Percentiles rank a stretch among this genome's conserved stretches.
phyloP scores from a whole-genome alignment of 2,797 vertebrate genomes.

The Balearica regulorum region DNA sequence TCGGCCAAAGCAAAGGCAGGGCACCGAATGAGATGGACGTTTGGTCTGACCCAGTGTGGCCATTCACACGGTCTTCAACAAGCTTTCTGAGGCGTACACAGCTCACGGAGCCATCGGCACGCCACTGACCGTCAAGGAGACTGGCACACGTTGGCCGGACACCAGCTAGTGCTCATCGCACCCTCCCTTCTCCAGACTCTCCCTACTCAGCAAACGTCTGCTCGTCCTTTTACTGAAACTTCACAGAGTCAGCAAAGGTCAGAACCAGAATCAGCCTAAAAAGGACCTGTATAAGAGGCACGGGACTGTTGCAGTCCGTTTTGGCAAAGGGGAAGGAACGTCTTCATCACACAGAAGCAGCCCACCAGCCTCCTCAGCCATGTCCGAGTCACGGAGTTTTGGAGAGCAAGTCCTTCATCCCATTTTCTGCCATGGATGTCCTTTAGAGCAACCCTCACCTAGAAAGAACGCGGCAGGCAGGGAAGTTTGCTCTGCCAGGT shows the following conservation, averaged over 20 bases:
- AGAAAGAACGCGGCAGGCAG: not conserved
- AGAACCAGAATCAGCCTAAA: not conserved
- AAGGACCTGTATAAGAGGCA: not conserved
- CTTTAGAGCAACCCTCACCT: not conserved
- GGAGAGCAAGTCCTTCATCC: not conserved
- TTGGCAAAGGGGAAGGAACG: not conserved
- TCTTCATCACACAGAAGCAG: not conserved
- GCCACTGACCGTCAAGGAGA: accelerated
- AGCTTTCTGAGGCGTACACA: not conserved
- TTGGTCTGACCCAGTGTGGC: accelerated
- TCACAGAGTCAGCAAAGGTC: not conserved
- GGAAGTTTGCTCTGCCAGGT: accelerated
- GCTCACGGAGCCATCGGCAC: accelerated
- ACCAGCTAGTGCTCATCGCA: not conserved
- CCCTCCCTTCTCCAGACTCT: not conserved
- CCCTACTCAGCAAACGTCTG: not conserved
- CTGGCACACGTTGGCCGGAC: accelerated
- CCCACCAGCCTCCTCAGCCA: not conserved
- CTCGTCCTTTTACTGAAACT: not conserved
- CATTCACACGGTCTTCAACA: not conserved
- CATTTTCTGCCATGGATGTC: not conserved
- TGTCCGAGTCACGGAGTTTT: not conserved
- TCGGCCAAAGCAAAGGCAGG: not conserved
- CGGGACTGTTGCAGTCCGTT: not conserved
- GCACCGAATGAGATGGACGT: not conserved